These are phyloP conservation scores for Julus scandinavius DNA, from an alignment of 2,888 invertebrate species.

Conservation along the genomic window DNA sequence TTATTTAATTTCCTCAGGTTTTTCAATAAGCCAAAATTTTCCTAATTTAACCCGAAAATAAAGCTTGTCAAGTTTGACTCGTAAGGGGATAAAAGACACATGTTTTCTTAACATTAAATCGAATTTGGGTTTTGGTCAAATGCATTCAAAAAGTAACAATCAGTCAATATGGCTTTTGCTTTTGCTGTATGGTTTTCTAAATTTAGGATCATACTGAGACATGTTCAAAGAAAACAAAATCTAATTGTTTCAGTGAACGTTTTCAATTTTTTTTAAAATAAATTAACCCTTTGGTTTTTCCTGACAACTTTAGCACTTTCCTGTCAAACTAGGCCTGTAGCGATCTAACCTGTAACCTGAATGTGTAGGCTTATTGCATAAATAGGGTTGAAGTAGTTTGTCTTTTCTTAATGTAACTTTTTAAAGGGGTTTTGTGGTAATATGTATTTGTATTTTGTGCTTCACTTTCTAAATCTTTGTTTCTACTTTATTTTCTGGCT, in stretches of 20 bases:
- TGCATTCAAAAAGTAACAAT: not conserved
- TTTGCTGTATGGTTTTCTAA: not conserved
- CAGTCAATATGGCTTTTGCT: not conserved
- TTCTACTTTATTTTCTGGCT: constrained; percentile 14
- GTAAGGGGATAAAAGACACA: not conserved
- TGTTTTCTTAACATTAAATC: not conserved
- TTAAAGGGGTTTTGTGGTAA: constrained; percentile 23
- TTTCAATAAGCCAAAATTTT: not conserved
- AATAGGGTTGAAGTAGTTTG: constrained; percentile 1
- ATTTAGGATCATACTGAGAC: not conserved
- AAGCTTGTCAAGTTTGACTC: not conserved
- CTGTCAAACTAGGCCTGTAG: constrained; percentile 33
- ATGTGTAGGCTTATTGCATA: not conserved
- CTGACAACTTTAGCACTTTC: constrained; percentile 7
- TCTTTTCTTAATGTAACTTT: constrained; percentile 1
- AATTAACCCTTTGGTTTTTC: constrained; percentile 19
- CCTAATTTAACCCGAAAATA: not conserved
- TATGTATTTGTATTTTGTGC: constrained; percentile 11
- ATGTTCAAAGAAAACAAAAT: not conserved
- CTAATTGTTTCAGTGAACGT: not conserved
- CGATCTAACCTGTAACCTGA: not conserved
- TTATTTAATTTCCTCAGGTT: not conserved
- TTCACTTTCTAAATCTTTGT: constrained; percentile 3
- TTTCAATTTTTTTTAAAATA: not conserved
- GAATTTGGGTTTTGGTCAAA: not conserved